phyloP scores from a whole-genome alignment of 1,140 invertebrate species.

The Leucophenga varia region DNA sequence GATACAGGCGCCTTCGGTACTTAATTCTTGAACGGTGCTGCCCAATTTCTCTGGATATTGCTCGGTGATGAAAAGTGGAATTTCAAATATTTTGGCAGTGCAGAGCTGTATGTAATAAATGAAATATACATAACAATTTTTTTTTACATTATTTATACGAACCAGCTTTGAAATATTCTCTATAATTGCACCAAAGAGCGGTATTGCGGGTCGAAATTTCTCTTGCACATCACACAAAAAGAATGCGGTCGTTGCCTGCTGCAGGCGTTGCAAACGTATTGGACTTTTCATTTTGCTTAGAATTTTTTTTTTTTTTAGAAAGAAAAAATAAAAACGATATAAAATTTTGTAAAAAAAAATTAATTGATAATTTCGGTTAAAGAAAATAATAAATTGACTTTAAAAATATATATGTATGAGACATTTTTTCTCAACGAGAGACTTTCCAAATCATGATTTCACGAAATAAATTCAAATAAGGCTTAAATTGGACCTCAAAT shows the following conservation, averaged over 20 bases:
- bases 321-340: no score
- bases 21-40: constrained; percentile 73
- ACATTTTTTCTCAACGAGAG: no score
- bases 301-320: no score
- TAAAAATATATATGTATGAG: no score
- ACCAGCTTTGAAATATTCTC: constrained; percentile 75
- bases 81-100: constrained; percentile 71
- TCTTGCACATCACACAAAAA: constrained; percentile 87
- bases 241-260: constrained; percentile 63
- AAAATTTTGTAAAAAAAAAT: no score
- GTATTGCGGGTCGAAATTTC: constrained; percentile 72
- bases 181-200: constrained; percentile 69
- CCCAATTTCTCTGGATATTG: constrained; percentile 77
- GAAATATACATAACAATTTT: background rate
- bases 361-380: no score
- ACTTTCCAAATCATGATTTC: no score
- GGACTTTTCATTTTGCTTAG: no score
- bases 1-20: constrained; percentile 65
- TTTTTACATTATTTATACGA: constrained; percentile 31
- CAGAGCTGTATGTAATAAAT: constrained; percentile 60
- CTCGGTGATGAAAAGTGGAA: constrained; percentile 84
- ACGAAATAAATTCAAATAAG: no score
- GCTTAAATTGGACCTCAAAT: no score
- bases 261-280: constrained; percentile 16
- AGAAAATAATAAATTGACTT: no score